Conservation (phyloP, 2,888 invertebrate species). For the Rhorus exstirpatorius region DNA sequence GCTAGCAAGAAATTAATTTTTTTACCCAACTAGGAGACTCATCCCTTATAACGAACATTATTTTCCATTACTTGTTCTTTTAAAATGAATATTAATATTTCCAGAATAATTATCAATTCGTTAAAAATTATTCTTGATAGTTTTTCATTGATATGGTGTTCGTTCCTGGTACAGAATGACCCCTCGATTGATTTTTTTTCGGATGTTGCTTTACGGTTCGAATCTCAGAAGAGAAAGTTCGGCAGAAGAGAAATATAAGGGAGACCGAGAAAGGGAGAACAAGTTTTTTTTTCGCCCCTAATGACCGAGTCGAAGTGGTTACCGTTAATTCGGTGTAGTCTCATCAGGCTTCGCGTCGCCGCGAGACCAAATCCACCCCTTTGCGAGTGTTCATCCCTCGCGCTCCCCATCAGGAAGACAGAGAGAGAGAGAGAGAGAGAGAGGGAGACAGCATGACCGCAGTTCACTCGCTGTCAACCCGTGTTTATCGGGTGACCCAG, state of each 20-base stretch:
- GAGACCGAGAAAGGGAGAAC: conserved; percentile 71
- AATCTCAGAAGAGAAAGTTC: conserved; percentile 25
- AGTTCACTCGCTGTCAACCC: conserved; percentile 51
- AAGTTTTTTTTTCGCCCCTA: conserved; percentile 81
- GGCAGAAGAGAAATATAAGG: conserved; percentile 19
- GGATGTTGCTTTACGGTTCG: not conserved
- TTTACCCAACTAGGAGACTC: no score
- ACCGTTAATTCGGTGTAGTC: conserved; percentile 81
- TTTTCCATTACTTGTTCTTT: no score
- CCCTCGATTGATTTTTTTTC: conserved; percentile 69
- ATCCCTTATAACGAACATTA: no score
- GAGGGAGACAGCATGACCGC: conserved; percentile 24
- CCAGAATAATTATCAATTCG: not conserved
- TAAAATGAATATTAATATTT: not conserved
- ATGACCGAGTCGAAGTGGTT: conserved; percentile 81
- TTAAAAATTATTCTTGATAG: not conserved
- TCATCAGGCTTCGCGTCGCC: conserved; percentile 66
- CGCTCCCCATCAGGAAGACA: not conserved
- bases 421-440: conserved; percentile 21
- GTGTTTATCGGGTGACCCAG: conserved; percentile 83
- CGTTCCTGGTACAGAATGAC: conserved; percentile 72
- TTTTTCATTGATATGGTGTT: conserved; percentile 73
- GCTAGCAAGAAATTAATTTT: no score
- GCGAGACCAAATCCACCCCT: conserved; percentile 64
- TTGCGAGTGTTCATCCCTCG: conserved; percentile 64